These are phyloP conservation scores for Argopecten irradians DNA, from an alignment of 1,140 invertebrate species.

Conservation along the genomic window DNA sequence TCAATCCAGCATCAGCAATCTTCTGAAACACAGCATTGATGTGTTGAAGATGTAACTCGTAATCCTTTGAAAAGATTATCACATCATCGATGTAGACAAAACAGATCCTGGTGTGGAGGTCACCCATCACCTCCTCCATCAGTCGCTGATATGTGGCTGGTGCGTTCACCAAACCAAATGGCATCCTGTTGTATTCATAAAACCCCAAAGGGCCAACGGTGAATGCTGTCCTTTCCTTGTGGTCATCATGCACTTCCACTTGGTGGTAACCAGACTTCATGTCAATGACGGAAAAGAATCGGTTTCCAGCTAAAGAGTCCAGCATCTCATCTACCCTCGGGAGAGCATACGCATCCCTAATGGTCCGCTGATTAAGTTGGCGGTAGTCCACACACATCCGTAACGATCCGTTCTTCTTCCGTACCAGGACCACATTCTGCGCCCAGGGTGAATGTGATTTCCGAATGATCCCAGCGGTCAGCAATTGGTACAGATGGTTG, in stretches of 20 bases:
- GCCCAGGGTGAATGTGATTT: conserved; percentile 16
- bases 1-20: background rate
- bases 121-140: conserved; percentile 43
- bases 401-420: conserved; percentile 14
- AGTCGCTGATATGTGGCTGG: conserved; percentile 48
- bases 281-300: conserved; percentile 65
- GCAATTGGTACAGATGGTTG: conserved; percentile 35
- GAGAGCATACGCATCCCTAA: conserved; percentile 34
- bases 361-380: conserved; percentile 27
- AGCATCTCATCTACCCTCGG: conserved; percentile 28
- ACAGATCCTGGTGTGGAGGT: conserved; percentile 31
- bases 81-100: conserved; percentile 6
- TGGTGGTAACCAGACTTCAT: conserved; percentile 73
- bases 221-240: conserved; percentile 34
- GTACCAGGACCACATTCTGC: conserved; percentile 37
- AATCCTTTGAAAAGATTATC: background rate
- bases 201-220: conserved; percentile 39
- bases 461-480: conserved; percentile 29
- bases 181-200: conserved; percentile 34
- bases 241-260: conserved; percentile 60
- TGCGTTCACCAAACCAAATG: conserved; percentile 50
- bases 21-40: background rate
- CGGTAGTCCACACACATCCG: conserved; percentile 39
- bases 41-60: background rate
- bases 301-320: conserved; percentile 6